A percentile compares a stretch with the other conserved stretches of the same genome.
Evolutionary conservation across 2,797 vertebrate genomes (phyloP).

Genomic region (Gambelia wislizenii): DNA sequence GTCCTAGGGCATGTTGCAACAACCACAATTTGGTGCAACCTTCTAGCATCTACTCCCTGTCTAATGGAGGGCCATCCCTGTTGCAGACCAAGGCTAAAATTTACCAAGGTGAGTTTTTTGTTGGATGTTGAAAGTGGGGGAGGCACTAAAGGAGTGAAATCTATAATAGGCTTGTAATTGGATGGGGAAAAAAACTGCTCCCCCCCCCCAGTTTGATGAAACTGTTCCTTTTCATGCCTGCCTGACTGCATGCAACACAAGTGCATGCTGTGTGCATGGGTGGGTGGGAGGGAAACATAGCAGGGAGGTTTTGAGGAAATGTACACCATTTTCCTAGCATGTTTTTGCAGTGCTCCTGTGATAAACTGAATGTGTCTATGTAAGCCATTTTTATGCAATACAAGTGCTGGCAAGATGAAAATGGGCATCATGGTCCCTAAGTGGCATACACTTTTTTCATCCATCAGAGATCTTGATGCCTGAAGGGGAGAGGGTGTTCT

Average conservation of each 20-base stretch:
- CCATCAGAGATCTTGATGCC: background rate
- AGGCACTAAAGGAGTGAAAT: background rate
- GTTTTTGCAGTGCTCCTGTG: background rate
- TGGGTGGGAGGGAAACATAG: too few species aligned
- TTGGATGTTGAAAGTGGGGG: background rate
- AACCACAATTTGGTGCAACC: background rate
- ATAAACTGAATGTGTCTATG: background rate
- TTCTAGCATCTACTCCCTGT: background rate
- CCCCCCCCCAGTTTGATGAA: background rate
- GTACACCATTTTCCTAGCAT: background rate
- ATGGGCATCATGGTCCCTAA: background rate
- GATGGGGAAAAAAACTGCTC: background rate
- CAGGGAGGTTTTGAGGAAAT: background rate
- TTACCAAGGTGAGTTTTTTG: background rate
- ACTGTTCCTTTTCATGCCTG: background rate
- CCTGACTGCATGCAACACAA: background rate
- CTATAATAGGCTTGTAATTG: background rate
- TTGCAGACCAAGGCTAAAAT: background rate
- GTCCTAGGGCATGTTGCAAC: background rate
- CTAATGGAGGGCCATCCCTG: background rate
- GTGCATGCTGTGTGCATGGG: too few species aligned
- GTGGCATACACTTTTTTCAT: slow-evolving; percentile 13
- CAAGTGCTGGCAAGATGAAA: background rate
- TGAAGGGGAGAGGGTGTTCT: background rate
- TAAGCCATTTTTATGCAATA: background rate